Evolutionary conservation across 2,797 vertebrate genomes (phyloP).

Genomic region (Thamnophis elegans): DNA sequence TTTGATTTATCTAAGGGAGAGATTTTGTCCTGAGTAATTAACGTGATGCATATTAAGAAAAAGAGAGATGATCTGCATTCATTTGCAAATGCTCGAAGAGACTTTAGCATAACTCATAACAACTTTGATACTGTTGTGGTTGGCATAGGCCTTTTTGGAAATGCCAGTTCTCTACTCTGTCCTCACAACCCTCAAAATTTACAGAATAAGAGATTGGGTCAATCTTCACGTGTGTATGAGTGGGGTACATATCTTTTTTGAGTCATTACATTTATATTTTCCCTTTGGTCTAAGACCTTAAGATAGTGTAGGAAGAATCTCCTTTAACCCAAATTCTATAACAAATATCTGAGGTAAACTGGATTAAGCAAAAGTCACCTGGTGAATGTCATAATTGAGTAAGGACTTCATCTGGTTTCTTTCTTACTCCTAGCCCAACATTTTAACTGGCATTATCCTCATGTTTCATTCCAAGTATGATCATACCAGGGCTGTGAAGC

Average conservation of each 20-base stretch:
- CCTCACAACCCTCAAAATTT: background rate
- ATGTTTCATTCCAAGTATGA: background rate
- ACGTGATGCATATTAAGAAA: background rate
- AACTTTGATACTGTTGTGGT: background rate
- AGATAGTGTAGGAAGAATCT: background rate
- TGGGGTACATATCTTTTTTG: background rate
- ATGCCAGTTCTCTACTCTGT: background rate
- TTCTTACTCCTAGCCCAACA: background rate
- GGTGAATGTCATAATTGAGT: background rate
- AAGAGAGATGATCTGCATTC: background rate
- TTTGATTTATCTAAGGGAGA: background rate
- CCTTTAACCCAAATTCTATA: background rate
- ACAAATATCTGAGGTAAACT: background rate
- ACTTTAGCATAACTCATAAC: background rate
- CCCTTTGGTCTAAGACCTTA: background rate
- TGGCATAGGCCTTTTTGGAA: background rate
- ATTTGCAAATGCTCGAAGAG: background rate
- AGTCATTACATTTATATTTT: background rate
- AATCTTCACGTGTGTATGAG: background rate
- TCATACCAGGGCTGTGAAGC: background rate
- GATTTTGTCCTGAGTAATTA: background rate
- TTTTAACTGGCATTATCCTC: background rate
- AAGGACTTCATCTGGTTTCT: background rate
- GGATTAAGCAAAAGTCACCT: background rate
- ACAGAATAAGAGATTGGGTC: background rate